Base-by-base conservation (phyloP, 2,113 vertebrate genomes). In the Semicossyphus pulcher region DNA sequence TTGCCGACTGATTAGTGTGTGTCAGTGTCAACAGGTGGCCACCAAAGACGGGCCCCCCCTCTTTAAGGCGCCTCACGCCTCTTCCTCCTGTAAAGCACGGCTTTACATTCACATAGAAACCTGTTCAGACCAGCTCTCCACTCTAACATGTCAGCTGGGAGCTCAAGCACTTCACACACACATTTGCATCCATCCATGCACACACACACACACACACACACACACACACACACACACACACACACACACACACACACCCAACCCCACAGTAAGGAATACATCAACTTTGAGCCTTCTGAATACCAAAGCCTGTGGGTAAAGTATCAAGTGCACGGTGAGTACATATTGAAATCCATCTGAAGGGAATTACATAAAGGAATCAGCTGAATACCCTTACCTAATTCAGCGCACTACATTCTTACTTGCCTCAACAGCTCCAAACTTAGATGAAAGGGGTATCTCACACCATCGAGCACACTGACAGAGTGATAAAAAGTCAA, bases 11-110 rank as follows among this genome's bases (percentile, higher is more conserved):
- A 93, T 93, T 92, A 94, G 90, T 87, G 86, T 85, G 90, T 91
- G 87, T 92, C 89, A 93, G 72, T 92, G 91, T 93, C 91, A 94
- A 93, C 90, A 93, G 89, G 87, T 92, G 90, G 87, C 82, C 80
- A 86, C 88, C 86, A 89, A 89, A 88, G 84, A 90, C 41, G 77
- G 42, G 28, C 79, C 80, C 76, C 42, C 51, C 83, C 78, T 71
- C 86, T 86, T 80, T 67, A 72, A 77, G 80, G 77, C 73, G 60
- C 86, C 83, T 88, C 86, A 73, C 56, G 82, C 88, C 88, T 89
- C 81, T 85, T 83, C 87, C 83, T 88, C 76, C 78, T 75, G 84
- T 86, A 87, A 88, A 87, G 75, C 66, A 16, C 36, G 51, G 78
- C 84, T 86, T 84, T 87, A 78, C 85, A 78, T 87, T 85, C 76